Percentiles rank a stretch among this genome's conserved stretches.
Evolutionary conservation across 1,140 invertebrate species (phyloP).

Genomic region (Drosophila lacertosa): DNA sequence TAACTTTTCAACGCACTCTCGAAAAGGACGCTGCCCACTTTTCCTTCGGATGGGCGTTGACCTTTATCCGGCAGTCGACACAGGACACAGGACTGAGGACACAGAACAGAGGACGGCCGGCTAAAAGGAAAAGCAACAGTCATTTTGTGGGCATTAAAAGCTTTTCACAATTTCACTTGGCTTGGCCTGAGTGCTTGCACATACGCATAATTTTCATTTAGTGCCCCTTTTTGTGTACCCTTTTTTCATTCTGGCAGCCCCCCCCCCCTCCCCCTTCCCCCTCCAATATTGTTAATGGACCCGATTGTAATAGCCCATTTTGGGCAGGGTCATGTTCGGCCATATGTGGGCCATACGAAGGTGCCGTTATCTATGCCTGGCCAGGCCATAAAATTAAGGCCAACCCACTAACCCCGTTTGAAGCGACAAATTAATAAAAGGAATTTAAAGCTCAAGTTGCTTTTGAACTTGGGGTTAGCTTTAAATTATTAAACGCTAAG

Average conservation of each 20-base stretch:
- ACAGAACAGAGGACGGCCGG: too few species aligned
- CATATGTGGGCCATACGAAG: constrained; percentile 59
- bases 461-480: neutral
- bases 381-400: constrained; percentile 64
- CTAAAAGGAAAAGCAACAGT: constrained; percentile 40
- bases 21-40: constrained; percentile 33
- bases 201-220: constrained; percentile 77
- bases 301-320: constrained; percentile 66
- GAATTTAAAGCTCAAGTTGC: constrained; percentile 2
- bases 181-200: constrained; percentile 28
- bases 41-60: constrained; percentile 16
- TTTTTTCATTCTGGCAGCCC: constrained; percentile 23
- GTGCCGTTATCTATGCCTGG: constrained; percentile 35
- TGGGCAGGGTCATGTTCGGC: constrained; percentile 6
- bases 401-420: constrained; percentile 7
- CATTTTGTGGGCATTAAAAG: constrained; percentile 71
- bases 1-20: constrained; percentile 25
- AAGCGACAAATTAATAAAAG: constrained; percentile 6
- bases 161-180: constrained; percentile 62
- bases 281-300: constrained; percentile 77
- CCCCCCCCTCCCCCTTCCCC: constrained; percentile 37
- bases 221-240: constrained; percentile 61
- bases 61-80: constrained; percentile 12
- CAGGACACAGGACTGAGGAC: too few species aligned
- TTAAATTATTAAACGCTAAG: neutral